Base-by-base conservation (phyloP, 2,888 invertebrate species). In the Drosophila peninsularis region DNA sequence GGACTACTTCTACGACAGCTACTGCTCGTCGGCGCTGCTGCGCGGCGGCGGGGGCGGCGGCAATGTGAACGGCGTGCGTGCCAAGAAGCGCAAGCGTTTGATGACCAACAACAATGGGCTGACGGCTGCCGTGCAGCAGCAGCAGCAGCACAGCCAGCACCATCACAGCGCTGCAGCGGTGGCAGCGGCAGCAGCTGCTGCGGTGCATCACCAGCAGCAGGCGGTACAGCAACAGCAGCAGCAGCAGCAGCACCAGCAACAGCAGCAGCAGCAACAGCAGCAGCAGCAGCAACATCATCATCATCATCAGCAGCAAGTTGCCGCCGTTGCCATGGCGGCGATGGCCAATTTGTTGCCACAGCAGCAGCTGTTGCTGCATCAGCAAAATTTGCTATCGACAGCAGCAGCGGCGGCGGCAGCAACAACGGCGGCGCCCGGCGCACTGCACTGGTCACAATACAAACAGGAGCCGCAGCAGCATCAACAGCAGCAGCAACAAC, bases 1-100 rank as follows among this genome's bases (percentile, higher is more conserved):
- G 94, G 94, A 94, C 88, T 94, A 94, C 90, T 94, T 94, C 91
- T 94, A 94, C 83, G 94, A 94, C 91, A 94, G 93, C 82, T 93
- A 93, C 82, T 93, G 91, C 82, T 91, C 93, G 17, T 92, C 93
- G 54, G 87, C 92, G 24, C 68, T 93, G 57, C 89, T 92, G 65
- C 91, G 92, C 5, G 80, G 79, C 34, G 84, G 74, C 1, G 71
- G 70, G 7, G 84, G 76, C 0, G 81, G 68, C 1, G 77, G 71
- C 3, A 72, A 71, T 7, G 56, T 60, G 6, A 89, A 91, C 54
- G 89, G 90, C 3, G 89, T 92, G 44, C 91, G 93, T 3, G 90
- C 93, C 57, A 92, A 92, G 84, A 93, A 93, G 71, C 92, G 93
- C 36, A 92, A 93, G 85, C 92, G 93, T 69, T 80, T 93, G 75